phyloP scores from a whole-genome alignment of 2,888 invertebrate species.

The Halocaridina rubra region DNA sequence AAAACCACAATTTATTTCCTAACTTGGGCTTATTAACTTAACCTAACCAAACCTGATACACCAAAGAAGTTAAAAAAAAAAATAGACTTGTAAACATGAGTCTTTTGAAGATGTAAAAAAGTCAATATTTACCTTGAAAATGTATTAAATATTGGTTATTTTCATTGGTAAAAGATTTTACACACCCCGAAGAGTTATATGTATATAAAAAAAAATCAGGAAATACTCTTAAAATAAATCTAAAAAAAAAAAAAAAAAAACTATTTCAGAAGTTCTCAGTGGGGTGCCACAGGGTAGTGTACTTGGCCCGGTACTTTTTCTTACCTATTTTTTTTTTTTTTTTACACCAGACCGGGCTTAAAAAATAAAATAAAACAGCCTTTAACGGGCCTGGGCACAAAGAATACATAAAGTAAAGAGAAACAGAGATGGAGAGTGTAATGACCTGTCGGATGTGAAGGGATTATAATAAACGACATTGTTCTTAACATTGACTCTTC shows the following conservation, averaged over 20 bases:
- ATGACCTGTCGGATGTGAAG: too few relatives aligned
- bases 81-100: slow-evolving; percentile 70
- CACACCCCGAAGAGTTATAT: neutral
- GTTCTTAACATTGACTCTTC: too few relatives aligned
- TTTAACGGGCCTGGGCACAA: neutral
- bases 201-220: neutral
- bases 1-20: too few relatives aligned
- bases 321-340: neutral
- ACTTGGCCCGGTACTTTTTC: slow-evolving; percentile 4
- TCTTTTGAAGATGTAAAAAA: neutral
- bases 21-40: too few relatives aligned
- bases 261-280: neutral
- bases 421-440: too few relatives aligned
- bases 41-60: too few relatives aligned
- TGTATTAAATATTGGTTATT: neutral
- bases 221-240: too few relatives aligned
- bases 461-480: too few relatives aligned
- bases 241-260: too few relatives aligned
- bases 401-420: neutral
- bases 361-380: neutral
- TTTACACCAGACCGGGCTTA: neutral
- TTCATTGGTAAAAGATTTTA: neutral
- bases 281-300: neutral
- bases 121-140: neutral
- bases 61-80: too few relatives aligned